Evolutionary conservation across 2,888 invertebrate species (phyloP).

Genomic region (Antheraea assamensis): DNA sequence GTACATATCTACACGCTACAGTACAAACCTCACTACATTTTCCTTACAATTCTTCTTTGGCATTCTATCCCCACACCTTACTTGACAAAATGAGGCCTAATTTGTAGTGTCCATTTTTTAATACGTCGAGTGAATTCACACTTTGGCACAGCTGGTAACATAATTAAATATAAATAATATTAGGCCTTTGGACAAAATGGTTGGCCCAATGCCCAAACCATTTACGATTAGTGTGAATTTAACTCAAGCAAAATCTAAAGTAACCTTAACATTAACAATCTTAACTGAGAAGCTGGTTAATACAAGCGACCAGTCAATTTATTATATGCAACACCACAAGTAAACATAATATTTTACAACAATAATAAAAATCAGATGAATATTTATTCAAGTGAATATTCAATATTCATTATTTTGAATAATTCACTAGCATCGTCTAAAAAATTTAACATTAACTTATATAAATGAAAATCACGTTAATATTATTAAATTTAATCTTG

Average conservation of each 20-base stretch:
- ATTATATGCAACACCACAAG: not conserved
- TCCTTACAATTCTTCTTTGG: constrained; percentile 10
- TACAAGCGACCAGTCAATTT: constrained; percentile 3
- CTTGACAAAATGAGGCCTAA: constrained; percentile 2
- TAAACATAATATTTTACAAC: not conserved
- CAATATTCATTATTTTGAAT: constrained; percentile 17
- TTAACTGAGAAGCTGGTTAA: not conserved
- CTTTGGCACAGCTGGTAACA: constrained; percentile 66
- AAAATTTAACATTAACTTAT: constrained; percentile 22
- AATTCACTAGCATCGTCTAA: constrained; percentile 35
- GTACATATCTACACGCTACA: not conserved
- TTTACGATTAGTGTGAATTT: not conserved
- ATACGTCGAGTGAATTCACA: constrained; percentile 20
- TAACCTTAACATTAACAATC: not conserved
- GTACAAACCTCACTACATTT: constrained; percentile 5
- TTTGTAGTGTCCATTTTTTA: not conserved
- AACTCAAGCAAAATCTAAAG: not conserved
- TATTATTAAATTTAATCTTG: no score
- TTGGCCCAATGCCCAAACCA: not conserved
- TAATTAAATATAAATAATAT: constrained; percentile 40
- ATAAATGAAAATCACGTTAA: constrained; percentile 17
- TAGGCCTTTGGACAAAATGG: constrained; percentile 42
- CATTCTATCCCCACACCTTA: constrained; percentile 6
- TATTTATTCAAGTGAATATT: no score
- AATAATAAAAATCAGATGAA: constrained; percentile 5